Conservation (phyloP, 2,113 vertebrate genomes). For the Tragulus kanchil region DNA sequence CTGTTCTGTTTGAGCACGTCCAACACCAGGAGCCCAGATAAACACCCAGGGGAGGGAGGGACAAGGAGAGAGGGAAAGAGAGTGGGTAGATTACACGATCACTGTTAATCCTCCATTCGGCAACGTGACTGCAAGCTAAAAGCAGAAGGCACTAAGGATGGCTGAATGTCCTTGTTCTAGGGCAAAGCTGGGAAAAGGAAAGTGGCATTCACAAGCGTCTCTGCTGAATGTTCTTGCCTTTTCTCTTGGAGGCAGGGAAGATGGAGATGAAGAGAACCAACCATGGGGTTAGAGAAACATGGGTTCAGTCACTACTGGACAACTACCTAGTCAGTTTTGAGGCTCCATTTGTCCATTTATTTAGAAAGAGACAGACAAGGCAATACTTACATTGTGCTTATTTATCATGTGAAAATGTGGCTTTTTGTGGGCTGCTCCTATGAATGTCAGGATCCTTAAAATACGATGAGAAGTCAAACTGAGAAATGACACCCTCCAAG, state of each 20-base stretch:
- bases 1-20: neutral
- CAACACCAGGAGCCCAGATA: neutral
- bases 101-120: neutral
- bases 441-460: neutral
- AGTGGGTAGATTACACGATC: neutral
- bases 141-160: neutral
- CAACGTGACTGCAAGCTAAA: neutral
- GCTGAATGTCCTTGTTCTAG: neutral
- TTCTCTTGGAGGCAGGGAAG: constrained; percentile 13
- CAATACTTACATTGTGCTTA: neutral
- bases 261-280: neutral
- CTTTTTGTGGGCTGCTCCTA: neutral
- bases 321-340: neutral
- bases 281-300: neutral
- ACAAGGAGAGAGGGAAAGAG: neutral
- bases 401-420: neutral
- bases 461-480: neutral
- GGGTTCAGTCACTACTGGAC: neutral
- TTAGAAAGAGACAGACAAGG: neutral
- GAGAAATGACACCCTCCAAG: neutral
- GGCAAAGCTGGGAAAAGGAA: neutral
- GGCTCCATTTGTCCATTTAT: neutral
- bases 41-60: neutral
- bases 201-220: neutral
- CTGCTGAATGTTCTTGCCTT: neutral